phyloP scores from a whole-genome alignment of 2,888 invertebrate species.

The Oligia strigilis region DNA sequence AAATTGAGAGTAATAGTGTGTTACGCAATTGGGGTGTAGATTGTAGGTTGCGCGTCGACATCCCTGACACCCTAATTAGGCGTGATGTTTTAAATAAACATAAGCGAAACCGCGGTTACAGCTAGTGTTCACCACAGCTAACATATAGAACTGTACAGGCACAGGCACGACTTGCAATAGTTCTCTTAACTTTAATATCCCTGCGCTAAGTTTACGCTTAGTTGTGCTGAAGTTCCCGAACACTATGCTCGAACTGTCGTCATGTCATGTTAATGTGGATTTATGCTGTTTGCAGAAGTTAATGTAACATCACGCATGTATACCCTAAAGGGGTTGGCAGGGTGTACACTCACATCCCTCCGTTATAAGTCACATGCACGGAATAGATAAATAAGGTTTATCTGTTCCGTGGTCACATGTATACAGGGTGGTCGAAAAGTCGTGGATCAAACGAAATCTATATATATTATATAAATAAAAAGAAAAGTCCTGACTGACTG shows the following conservation, averaged over 20 bases:
- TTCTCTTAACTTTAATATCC: conserved; percentile 13
- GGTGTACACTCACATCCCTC: not conserved
- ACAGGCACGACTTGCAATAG: not conserved
- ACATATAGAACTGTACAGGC: not conserved
- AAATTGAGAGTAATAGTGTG: too few relatives aligned
- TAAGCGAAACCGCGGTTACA: not conserved
- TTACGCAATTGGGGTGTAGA: too few relatives aligned
- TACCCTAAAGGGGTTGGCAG: not conserved
- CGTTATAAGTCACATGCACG: not conserved
- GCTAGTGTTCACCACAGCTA: too few relatives aligned
- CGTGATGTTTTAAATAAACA: not conserved
- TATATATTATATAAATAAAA: too few relatives aligned
- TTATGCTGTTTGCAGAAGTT: not conserved
- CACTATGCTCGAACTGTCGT: not conserved
- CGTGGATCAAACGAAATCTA: too few relatives aligned
- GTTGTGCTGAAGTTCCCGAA: not conserved
- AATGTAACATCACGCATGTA: not conserved
- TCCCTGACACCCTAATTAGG: too few relatives aligned
- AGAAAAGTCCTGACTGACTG: too few relatives aligned
- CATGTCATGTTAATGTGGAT: conserved; percentile 7
- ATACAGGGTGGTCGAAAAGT: too few relatives aligned
- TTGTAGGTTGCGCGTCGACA: too few relatives aligned
- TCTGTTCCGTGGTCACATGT: too few relatives aligned
- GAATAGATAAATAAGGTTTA: too few relatives aligned
- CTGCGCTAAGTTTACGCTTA: not conserved